Evolutionary conservation across 2,797 vertebrate species (phyloP).

Genomic region (Ambastaia sidthimunki): DNA sequence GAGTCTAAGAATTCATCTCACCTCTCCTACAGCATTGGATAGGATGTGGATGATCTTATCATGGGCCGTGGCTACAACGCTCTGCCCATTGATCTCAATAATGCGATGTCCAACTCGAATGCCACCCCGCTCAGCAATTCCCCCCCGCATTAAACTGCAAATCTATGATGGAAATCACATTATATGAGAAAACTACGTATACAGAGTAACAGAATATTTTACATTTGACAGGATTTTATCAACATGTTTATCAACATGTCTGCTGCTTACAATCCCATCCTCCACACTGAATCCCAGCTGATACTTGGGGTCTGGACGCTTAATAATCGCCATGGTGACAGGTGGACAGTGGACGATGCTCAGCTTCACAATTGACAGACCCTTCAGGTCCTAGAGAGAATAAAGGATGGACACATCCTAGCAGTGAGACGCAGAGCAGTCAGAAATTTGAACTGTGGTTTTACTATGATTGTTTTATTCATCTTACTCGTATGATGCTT

Average conservation of each 20-base stretch:
- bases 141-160: conserved; percentile 94
- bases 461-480: neutral
- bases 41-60: conserved; percentile 93
- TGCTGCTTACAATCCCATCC: conserved; percentile 87
- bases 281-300: conserved; percentile 97
- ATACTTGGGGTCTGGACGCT: conserved; percentile 86
- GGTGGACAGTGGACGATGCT: conserved; percentile 94
- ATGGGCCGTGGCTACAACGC: conserved; percentile 90
- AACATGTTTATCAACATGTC: neutral
- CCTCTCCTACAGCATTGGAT: conserved; percentile 87
- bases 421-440: neutral
- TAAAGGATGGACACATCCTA: neutral
- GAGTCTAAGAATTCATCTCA: conserved; percentile 60
- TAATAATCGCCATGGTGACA: conserved; percentile 93
- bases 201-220: neutral
- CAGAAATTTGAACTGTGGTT: neutral
- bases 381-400: conserved; percentile 86
- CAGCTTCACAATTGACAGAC: conserved; percentile 84
- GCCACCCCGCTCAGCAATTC: conserved; percentile 92
- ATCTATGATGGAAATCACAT: conserved; percentile 76
- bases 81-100: conserved; percentile 97
- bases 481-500: conserved; percentile 88
- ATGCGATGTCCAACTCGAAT: conserved; percentile 95
- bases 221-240: neutral
- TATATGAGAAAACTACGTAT: neutral